Conservation (phyloP, 1,140 invertebrate species). For the Anoplophora glabripennis region DNA sequence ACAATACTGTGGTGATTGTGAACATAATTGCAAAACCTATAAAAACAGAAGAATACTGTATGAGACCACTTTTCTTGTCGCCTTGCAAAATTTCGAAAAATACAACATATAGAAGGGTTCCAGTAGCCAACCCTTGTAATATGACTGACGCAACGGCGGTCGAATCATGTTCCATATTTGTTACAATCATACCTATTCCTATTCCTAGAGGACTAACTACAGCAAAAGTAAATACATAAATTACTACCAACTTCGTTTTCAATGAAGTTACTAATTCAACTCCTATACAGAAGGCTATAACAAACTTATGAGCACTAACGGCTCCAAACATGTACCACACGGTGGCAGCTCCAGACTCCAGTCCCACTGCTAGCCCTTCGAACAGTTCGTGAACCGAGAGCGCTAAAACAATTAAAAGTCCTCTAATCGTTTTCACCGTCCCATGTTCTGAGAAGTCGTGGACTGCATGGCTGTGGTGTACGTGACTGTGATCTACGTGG, state of each 20-base stretch:
- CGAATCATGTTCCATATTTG: slow-evolving; percentile 25
- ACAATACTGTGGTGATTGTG: slow-evolving; percentile 44
- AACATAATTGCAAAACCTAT: slow-evolving; percentile 77
- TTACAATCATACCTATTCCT: slow-evolving; percentile 51
- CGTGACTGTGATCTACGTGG: slow-evolving; percentile 24
- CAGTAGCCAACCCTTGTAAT: slow-evolving; percentile 61
- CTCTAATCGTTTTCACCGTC: slow-evolving; percentile 65
- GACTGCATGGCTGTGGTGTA: slow-evolving; percentile 39
- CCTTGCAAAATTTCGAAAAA: slow-evolving; percentile 67
- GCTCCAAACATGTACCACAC: slow-evolving; percentile 64
- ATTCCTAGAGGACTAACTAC: slow-evolving; percentile 57
- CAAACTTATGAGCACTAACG: slow-evolving; percentile 59
- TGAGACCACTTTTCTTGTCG: slow-evolving; percentile 58
- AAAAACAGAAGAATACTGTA: slow-evolving; percentile 67
- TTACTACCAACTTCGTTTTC: slow-evolving; percentile 38
- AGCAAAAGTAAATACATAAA: slow-evolving; percentile 55
- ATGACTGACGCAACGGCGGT: slow-evolving; percentile 41
- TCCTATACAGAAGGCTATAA: slow-evolving; percentile 59
- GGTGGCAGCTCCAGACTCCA: slow-evolving; percentile 64
- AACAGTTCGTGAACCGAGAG: slow-evolving; percentile 89
- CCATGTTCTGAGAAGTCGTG: slow-evolving; percentile 57
- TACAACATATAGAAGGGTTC: slow-evolving; percentile 65
- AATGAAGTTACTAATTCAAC: slow-evolving; percentile 51
- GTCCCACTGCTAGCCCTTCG: slow-evolving; percentile 85
- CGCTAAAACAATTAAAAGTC: slow-evolving; percentile 78